Evolutionary conservation across 2,113 vertebrate species (phyloP), one percentile per base, ranked within the genome.

Genomic region (Rhombomys opimus): DNA sequence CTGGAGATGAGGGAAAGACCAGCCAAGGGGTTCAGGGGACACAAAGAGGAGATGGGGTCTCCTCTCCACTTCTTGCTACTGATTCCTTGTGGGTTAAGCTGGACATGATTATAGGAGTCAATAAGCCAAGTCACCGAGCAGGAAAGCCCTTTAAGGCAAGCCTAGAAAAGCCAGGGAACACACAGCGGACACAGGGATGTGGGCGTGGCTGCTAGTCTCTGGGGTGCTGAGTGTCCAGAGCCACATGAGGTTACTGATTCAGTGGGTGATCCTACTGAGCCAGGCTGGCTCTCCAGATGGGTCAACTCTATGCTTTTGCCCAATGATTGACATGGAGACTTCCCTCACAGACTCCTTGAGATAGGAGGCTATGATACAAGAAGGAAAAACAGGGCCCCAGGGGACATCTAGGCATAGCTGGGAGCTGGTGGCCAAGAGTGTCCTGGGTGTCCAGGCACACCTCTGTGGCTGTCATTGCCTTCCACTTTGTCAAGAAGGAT

Each of bases 111-210:
- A 12, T 22, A 27, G 35, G 27, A 20, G 4, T 68, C 67, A 27
- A 52, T 20, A 61, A 52, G 50, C 35, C 5, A 32, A 25, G 41
- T 30, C 41, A 27, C 82, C 30, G 61, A 65, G n/a, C 59, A 85
- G 59, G 82, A 57, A 65, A 14, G 52, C 1, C 30, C 10, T 10
- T 57, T 5, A 0, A 3, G 72, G 15, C 32, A 17, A 17, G 14
- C 30, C 77, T 10, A 38, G 41, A 65, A 50, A 25, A 75, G 73
- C 13, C 7, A 7, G 78, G 57, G 17, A 23, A 72, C 22, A 61
- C 59, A 0, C 7, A 3, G 14, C 14, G 13, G 10, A 46, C 7
- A 27, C 18, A 52, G 41, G 2, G 1, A n/a, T 14, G 4, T 27
- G n/a, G 18, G 10, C 9, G 22, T 0, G 12, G 22, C 32, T 35